These are phyloP conservation scores for Microvelia longipes DNA, from an alignment of 1,140 invertebrate genomes.

Conservation along the genomic window DNA sequence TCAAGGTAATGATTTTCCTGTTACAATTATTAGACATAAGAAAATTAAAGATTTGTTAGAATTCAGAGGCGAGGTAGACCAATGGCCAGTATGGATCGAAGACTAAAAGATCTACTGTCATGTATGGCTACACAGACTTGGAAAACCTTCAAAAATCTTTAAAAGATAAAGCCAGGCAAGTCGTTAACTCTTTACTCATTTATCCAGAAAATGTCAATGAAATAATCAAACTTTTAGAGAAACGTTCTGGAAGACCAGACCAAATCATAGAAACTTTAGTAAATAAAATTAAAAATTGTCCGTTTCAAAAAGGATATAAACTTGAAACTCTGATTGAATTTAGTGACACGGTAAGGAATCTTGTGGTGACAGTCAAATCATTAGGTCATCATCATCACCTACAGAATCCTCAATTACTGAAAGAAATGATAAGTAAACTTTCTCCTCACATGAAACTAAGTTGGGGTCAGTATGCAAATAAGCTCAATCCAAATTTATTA, in stretches of 20 bases:
- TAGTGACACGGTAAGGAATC: not conserved
- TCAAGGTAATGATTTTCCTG: too few relatives aligned
- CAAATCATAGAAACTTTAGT: not conserved
- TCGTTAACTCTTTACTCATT: not conserved
- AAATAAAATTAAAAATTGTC: not conserved
- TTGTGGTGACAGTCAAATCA: not conserved
- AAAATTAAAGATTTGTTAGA: not conserved
- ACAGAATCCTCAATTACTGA: not conserved
- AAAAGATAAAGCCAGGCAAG: not conserved
- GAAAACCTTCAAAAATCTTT: not conserved
- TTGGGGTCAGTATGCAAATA: not conserved
- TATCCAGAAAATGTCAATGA: not conserved
- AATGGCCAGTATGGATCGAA: not conserved
- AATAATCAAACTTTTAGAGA: not conserved
- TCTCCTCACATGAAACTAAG: not conserved
- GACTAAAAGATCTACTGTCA: not conserved
- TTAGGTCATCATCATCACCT: not conserved
- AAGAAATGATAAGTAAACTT: not conserved
- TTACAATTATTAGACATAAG: too few relatives aligned
- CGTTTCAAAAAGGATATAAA: not conserved
- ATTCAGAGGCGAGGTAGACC: not conserved
- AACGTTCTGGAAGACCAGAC: not conserved
- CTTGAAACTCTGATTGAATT: not conserved
- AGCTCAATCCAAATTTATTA: not conserved
- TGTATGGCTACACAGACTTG: not conserved